A percentile compares a stretch with the other conserved stretches of the same genome.
Conservation (phyloP, 1,140 invertebrate species). For the Drosophila sucinea region DNA sequence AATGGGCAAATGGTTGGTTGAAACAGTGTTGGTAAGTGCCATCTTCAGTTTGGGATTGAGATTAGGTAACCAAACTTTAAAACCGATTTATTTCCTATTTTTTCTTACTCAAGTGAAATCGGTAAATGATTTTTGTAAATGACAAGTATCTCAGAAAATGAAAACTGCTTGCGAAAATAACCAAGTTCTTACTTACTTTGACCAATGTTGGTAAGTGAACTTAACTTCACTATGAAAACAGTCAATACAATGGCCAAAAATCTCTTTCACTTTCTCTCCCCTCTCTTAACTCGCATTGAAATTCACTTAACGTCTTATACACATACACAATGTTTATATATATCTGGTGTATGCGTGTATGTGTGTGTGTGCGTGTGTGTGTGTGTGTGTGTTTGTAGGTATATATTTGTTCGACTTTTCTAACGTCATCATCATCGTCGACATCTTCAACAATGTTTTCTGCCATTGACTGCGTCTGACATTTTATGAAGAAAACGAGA, state of each 20-base stretch:
- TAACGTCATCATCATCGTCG: conserved; percentile 23
- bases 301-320: conserved; percentile 47
- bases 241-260: background rate
- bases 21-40: background rate
- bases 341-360: background rate
- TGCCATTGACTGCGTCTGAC: conserved; percentile 20
- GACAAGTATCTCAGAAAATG: no score
- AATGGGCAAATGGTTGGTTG: background rate
- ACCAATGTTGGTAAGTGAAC: background rate
- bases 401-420: conserved; percentile 26
- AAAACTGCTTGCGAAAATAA: background rate
- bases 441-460: conserved; percentile 13
- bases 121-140: no score
- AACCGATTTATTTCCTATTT: no score
- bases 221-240: background rate
- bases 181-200: background rate
- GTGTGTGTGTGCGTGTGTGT: background rate
- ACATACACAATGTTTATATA: conserved; percentile 18
- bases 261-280: background rate
- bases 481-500: conserved; percentile 20
- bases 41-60: no score
- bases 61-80: no score
- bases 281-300: background rate
- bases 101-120: no score
- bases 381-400: background rate